phyloP scores from a whole-genome alignment of 1,140 invertebrate genomes.

The Theocolax elegans region DNA sequence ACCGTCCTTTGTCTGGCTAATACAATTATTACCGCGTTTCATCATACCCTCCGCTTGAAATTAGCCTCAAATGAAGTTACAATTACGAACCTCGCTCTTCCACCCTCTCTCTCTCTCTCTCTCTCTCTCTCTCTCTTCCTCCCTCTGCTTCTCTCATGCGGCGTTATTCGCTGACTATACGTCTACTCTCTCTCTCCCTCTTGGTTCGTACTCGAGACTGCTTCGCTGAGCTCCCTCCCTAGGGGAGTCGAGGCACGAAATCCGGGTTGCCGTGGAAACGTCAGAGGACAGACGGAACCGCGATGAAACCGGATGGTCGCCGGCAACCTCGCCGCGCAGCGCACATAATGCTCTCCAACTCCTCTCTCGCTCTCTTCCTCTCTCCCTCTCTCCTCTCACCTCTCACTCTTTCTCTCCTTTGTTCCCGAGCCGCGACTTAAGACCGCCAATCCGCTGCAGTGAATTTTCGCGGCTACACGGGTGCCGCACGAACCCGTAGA shows the following conservation, averaged over 20 bases:
- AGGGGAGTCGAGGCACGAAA: conserved; percentile 50
- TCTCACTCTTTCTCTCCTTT: neutral
- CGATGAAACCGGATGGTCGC: conserved; percentile 67
- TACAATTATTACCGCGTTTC: conserved; percentile 67
- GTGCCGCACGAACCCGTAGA: too few species aligned
- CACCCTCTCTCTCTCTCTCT: conserved; percentile 20
- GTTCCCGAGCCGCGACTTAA: neutral
- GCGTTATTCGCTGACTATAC: too few species aligned
- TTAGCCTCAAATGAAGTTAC: conserved; percentile 70
- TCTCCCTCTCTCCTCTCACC: conserved; percentile 53
- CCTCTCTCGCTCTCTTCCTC: conserved; percentile 51
- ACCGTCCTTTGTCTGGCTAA: conserved; percentile 68
- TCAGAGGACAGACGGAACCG: conserved; percentile 69
- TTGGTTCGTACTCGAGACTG: neutral
- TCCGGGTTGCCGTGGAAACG: conserved; percentile 68
- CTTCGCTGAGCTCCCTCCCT: neutral
- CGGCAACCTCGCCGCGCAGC: conserved; percentile 48
- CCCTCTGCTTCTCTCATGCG: neutral
- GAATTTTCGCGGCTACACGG: conserved; percentile 8
- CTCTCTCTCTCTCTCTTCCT: conserved; percentile 34
- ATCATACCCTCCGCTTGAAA: conserved; percentile 66
- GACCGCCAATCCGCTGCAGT: neutral
- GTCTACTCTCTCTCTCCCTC: conserved; percentile 38
- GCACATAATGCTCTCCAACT: conserved; percentile 51
- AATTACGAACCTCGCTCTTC: conserved; percentile 62